A percentile compares a stretch with the other conserved stretches of the same genome.
phyloP scores from a whole-genome alignment of 2,797 vertebrate species.

The Phrynocephalus guinanensis region DNA sequence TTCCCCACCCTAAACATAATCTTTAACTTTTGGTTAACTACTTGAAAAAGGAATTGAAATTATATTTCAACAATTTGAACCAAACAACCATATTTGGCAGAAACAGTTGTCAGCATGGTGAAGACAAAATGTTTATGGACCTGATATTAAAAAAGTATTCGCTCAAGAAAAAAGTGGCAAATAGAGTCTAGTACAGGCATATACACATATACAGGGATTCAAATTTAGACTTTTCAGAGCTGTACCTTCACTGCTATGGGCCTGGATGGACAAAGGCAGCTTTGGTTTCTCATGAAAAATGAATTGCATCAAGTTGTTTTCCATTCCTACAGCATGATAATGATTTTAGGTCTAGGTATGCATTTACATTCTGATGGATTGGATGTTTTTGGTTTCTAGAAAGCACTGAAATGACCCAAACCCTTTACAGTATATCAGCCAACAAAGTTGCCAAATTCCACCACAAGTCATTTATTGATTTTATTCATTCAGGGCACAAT shows the following conservation, averaged over 20 bases:
- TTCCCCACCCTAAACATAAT: no score
- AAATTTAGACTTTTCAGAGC: no score
- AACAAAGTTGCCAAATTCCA: neutral
- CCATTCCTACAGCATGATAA: neutral
- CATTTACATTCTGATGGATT: neutral
- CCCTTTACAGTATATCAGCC: neutral
- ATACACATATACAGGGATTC: no score
- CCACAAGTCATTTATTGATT: neutral
- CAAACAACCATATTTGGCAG: neutral
- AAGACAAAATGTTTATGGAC: neutral
- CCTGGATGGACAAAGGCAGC: no score
- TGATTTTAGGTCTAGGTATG: conserved; percentile 24
- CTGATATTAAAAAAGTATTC: neutral
- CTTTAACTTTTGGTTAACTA: no score
- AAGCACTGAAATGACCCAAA: neutral
- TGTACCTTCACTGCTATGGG: no score
- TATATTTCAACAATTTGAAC: neutral
- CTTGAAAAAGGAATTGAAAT: no score
- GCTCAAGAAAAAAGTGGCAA: neutral
- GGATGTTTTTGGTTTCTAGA: neutral
- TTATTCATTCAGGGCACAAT: neutral
- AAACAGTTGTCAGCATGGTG: neutral
- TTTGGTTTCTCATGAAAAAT: no score
- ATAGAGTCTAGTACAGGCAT: neutral
- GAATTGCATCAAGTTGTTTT: neutral